phyloP scores from a whole-genome alignment of 2,797 vertebrate genomes.

The Notolepis coatsorum region DNA sequence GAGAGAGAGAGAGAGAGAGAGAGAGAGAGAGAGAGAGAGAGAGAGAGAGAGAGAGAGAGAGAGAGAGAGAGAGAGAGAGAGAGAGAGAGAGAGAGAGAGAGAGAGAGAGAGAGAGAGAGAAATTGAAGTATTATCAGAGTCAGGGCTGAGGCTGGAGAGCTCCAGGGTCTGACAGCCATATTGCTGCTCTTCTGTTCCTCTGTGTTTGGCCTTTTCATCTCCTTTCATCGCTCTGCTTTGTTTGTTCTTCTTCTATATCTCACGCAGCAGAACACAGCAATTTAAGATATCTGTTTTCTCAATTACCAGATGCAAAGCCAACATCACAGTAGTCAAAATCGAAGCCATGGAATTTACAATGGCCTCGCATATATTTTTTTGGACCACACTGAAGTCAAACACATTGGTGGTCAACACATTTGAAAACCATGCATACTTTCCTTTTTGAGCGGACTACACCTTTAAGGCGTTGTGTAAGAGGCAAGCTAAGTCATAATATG shows the following conservation, averaged over 20 bases:
- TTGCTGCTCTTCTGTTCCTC: slow-evolving; percentile 1
- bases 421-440: slow-evolving; percentile 17
- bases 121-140: slow-evolving; percentile 42
- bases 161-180: slow-evolving; percentile 17
- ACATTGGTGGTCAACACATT: no score
- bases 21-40: neutral
- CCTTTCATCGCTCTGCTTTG: slow-evolving; percentile 11
- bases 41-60: neutral
- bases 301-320: neutral
- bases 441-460: slow-evolving; percentile 26
- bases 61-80: neutral
- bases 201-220: slow-evolving; percentile 4
- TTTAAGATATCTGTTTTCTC: neutral
- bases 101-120: neutral
- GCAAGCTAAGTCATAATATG: neutral
- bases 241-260: no score
- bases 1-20: neutral
- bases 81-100: neutral
- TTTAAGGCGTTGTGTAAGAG: slow-evolving; percentile 3
- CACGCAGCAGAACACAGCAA: neutral
- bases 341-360: neutral
- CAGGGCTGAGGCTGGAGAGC: no score
- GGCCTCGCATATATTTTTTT: no score
- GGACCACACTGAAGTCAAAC: no score
- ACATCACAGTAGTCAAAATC: neutral